Evolutionary conservation across 2,797 vertebrate genomes (phyloP).

Genomic region (Myiotriccus ornatus): DNA sequence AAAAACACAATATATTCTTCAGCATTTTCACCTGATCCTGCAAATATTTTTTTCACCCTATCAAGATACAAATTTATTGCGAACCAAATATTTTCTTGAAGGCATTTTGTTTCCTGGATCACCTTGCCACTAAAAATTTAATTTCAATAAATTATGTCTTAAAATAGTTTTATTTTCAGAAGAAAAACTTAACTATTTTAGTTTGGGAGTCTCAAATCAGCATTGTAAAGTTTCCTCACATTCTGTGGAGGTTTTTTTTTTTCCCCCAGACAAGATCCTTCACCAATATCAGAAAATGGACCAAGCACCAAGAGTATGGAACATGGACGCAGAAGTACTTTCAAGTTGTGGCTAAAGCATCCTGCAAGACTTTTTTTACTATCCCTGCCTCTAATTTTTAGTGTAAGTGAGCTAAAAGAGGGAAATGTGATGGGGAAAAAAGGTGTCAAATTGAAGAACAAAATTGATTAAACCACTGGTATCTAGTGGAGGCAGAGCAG

Average conservation of each 20-base stretch:
- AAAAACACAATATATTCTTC: background rate
- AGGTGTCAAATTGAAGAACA: background rate
- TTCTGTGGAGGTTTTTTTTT: background rate
- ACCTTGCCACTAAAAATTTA: background rate
- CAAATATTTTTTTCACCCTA: background rate
- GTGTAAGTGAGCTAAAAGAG: background rate
- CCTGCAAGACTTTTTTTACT: background rate
- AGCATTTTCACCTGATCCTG: background rate
- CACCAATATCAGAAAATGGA: background rate
- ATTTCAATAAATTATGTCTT: background rate
- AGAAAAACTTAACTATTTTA: background rate
- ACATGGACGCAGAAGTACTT: background rate
- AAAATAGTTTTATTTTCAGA: background rate
- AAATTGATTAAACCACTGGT: background rate
- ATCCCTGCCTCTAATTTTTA: rapidly evolving
- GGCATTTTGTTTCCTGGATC: background rate
- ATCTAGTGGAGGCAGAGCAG: background rate
- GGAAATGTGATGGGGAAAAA: background rate
- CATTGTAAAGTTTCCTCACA: background rate
- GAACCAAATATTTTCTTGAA: background rate
- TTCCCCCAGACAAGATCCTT: background rate
- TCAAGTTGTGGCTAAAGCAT: background rate
- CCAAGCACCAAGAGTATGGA: background rate
- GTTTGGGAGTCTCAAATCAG: background rate
- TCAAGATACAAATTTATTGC: background rate